phyloP scores from a whole-genome alignment of 1,140 invertebrate genomes.

The Cotesia typhae region DNA sequence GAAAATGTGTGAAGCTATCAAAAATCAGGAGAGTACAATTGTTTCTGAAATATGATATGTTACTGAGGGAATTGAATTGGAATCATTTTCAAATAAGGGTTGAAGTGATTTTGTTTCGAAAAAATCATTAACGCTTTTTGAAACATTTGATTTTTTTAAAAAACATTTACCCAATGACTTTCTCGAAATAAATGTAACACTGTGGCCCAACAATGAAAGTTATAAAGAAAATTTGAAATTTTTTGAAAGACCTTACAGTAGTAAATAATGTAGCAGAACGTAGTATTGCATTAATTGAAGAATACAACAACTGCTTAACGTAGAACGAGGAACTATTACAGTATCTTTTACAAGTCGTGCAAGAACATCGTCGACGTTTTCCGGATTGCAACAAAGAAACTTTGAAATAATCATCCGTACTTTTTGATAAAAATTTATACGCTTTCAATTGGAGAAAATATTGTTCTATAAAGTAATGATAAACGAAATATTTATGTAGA shows the following conservation, averaged over 20 bases:
- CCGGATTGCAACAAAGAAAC: not conserved
- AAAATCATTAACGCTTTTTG: not conserved
- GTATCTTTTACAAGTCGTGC: constrained; percentile 1
- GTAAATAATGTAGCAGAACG: constrained; percentile 16
- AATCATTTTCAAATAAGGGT: not conserved
- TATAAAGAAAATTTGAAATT: constrained; percentile 3
- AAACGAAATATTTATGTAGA: too few relatives aligned
- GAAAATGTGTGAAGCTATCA: not conserved
- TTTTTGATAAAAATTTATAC: too few relatives aligned
- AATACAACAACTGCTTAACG: not conserved
- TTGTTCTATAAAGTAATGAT: too few relatives aligned
- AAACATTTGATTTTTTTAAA: not conserved
- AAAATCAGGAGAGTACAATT: not conserved
- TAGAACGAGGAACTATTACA: constrained; percentile 7
- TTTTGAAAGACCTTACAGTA: not conserved
- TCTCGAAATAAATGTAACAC: not conserved
- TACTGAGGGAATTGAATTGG: not conserved
- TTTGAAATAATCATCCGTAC: not conserved
- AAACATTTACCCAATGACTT: not conserved
- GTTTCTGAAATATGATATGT: not conserved
- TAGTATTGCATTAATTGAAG: constrained; percentile 5
- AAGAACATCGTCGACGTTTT: not conserved
- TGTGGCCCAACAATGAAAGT: constrained; percentile 4
- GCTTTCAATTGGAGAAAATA: too few relatives aligned
- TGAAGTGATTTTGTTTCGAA: not conserved